phyloP scores from a whole-genome alignment of 2,888 invertebrate genomes.

The Sicus ferrugineus region DNA sequence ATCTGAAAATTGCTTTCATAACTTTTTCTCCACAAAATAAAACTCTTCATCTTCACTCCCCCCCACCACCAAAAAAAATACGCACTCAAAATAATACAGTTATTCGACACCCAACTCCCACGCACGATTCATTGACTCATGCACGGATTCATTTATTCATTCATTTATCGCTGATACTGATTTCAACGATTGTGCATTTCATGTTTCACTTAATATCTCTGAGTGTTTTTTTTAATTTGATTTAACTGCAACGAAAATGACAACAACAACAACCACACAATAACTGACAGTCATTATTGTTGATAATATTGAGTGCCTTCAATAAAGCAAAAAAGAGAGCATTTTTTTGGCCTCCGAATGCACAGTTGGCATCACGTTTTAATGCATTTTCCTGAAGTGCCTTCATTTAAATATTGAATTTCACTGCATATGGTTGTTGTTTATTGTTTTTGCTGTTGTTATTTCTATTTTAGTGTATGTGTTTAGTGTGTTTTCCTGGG shows the following conservation, averaged over 20 bases:
- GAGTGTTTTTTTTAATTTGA: slow-evolving; percentile 3
- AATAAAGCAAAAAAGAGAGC: not conserved
- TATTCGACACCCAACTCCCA: not conserved
- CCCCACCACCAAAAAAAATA: not conserved
- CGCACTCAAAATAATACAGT: not conserved
- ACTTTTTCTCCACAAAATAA: not conserved
- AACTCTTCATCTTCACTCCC: not conserved
- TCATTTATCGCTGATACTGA: not conserved
- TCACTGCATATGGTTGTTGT: slow-evolving; percentile 7
- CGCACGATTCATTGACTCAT: not conserved
- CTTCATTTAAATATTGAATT: slow-evolving; percentile 35
- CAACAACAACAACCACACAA: slow-evolving; percentile 18
- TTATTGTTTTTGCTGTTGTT: not conserved
- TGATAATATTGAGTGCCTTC: slow-evolving; percentile 32
- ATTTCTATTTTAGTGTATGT: slow-evolving; percentile 2
- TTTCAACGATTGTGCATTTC: slow-evolving; percentile 25
- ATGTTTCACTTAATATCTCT: slow-evolving; percentile 20
- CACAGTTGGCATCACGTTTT: slow-evolving; percentile 21
- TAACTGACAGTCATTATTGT: slow-evolving; percentile 31
- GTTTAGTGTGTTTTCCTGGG: not conserved
- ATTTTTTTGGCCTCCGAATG: not conserved
- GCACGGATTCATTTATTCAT: not conserved
- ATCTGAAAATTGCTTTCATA: too few species aligned
- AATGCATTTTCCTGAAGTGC: slow-evolving; percentile 29
- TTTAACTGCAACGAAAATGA: slow-evolving; percentile 4